Evolutionary conservation across 2,797 vertebrate genomes (phyloP).

Genomic region (Pogonophryne albipinna): DNA sequence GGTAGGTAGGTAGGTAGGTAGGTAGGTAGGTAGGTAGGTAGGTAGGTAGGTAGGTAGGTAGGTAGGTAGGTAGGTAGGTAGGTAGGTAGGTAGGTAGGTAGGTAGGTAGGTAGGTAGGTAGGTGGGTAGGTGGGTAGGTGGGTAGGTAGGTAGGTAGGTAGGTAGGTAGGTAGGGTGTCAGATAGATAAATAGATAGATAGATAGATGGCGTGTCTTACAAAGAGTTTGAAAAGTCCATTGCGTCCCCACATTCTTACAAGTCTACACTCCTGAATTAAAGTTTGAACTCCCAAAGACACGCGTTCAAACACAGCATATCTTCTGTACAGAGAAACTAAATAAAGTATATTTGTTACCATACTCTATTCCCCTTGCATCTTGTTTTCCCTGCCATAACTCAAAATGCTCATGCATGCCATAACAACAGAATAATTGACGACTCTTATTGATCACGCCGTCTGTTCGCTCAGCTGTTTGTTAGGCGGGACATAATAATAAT

Average conservation of each 20-base stretch:
- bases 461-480: constrained; percentile 44
- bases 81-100: no score
- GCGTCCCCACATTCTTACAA: background rate
- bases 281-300: background rate
- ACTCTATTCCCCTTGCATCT: background rate
- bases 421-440: constrained; percentile 25
- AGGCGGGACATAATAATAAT: constrained; percentile 31
- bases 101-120: no score
- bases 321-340: background rate
- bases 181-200: no score
- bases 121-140: no score
- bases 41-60: background rate
- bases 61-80: no score
- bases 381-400: background rate
- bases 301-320: background rate
- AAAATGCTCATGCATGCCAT: constrained; percentile 19
- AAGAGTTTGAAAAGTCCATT: background rate
- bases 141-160: no score
- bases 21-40: background rate
- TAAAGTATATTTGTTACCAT: background rate
- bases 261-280: background rate
- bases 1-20: background rate
- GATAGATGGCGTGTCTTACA: no score
- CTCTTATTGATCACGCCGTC: constrained; percentile 39
- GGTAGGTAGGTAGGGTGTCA: no score